These are phyloP conservation scores for Mesitornis unicolor DNA, from an alignment of 2,113 vertebrate species.

Conservation along the genomic window DNA sequence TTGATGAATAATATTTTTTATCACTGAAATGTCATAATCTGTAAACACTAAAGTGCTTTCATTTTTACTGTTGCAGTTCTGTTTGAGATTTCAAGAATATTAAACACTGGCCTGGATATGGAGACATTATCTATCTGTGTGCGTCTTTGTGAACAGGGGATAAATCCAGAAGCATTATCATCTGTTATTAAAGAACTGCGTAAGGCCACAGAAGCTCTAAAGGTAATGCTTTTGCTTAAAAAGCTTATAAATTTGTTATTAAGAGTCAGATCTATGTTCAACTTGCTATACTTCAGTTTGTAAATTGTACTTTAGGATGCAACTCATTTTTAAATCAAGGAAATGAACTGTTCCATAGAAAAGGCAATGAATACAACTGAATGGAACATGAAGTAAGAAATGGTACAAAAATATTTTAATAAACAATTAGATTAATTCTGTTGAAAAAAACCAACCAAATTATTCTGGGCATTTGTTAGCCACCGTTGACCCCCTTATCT, in stretches of 20 bases:
- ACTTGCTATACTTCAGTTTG: neutral
- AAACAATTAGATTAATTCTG: neutral
- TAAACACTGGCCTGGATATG: constrained; percentile 97
- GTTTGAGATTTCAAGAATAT: constrained; percentile 93
- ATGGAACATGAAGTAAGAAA: neutral
- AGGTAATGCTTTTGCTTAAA: constrained; percentile 74
- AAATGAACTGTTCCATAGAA: neutral
- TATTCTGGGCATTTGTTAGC: neutral
- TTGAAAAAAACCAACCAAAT: neutral
- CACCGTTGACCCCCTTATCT: neutral
- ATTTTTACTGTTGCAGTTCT: constrained; percentile 77
- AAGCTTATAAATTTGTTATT: neutral
- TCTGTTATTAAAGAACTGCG: constrained; percentile 96
- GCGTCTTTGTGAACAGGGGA: constrained; percentile 95
- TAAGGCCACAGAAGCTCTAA: constrained; percentile 90
- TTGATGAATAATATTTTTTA: neutral
- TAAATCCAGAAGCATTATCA: constrained; percentile 95
- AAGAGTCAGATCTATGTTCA: neutral
- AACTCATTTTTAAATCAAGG: neutral
- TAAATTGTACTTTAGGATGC: neutral
- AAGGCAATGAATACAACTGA: neutral
- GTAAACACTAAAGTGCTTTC: neutral
- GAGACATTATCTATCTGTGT: constrained; percentile 97
- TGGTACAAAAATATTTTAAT: neutral
- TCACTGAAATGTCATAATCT: neutral